Percentiles rank a stretch among this genome's conserved stretches.
phyloP scores from a whole-genome alignment of 1,140 invertebrate species.

The Drosophila sechellia region DNA sequence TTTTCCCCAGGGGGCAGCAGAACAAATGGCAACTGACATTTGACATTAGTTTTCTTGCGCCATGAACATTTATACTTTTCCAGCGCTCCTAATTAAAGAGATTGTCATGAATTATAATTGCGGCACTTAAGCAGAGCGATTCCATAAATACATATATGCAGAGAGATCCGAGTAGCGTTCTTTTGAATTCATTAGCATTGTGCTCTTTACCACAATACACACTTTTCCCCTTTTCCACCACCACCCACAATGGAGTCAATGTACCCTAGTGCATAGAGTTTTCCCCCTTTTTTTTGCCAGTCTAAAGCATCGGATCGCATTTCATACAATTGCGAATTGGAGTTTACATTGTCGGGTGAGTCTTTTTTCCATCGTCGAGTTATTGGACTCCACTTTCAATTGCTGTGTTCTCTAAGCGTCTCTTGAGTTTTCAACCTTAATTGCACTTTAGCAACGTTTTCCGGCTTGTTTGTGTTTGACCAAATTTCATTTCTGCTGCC shows the following conservation, averaged over 20 bases:
- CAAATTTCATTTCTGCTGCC: slow-evolving; percentile 34
- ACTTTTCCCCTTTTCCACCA: no score
- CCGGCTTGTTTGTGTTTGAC: slow-evolving; percentile 44
- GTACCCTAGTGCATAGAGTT: background rate
- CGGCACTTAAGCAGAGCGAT: slow-evolving; percentile 22
- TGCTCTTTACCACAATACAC: background rate
- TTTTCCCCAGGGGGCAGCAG: slow-evolving; percentile 18
- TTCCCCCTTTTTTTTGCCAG: background rate
- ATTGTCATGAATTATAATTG: slow-evolving; percentile 44
- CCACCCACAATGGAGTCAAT: background rate
- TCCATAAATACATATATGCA: slow-evolving; percentile 7
- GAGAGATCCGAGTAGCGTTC: background rate
- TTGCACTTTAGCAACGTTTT: slow-evolving; percentile 48
- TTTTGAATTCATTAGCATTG: background rate
- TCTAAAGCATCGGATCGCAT: slow-evolving; percentile 26
- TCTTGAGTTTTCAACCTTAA: slow-evolving; percentile 50
- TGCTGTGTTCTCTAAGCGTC: slow-evolving; percentile 26
- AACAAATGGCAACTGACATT: slow-evolving; percentile 54
- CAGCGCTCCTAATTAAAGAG: slow-evolving; percentile 34
- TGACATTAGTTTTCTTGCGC: slow-evolving; percentile 49
- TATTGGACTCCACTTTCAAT: slow-evolving; percentile 42
- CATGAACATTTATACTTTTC: slow-evolving; percentile 24
- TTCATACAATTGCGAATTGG: slow-evolving; percentile 31
- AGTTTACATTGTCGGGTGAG: slow-evolving; percentile 30
- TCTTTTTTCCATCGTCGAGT: slow-evolving; percentile 34